Evolutionary conservation across 2,113 vertebrate genomes (phyloP).

Genomic region (Amia ocellicauda): DNA sequence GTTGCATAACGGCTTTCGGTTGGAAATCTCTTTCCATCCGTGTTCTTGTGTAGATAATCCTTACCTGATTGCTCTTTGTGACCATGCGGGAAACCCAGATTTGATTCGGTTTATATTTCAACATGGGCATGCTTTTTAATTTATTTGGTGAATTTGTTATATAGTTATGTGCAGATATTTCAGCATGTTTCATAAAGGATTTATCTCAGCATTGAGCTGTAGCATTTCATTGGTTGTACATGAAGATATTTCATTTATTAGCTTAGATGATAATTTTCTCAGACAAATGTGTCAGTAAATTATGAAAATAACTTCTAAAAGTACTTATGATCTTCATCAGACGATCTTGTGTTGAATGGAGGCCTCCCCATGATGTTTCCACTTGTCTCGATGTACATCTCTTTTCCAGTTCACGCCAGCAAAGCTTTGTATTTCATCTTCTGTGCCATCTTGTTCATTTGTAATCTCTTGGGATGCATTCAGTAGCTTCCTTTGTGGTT

Average conservation of each 20-base stretch:
- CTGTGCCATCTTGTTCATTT: too few relatives aligned
- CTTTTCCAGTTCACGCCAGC: too few relatives aligned
- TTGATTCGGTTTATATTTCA: background rate
- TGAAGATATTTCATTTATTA: background rate
- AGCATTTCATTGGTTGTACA: slow-evolving; percentile 3
- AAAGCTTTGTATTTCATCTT: too few relatives aligned
- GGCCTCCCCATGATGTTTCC: too few relatives aligned
- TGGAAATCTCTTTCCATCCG: slow-evolving; percentile 3
- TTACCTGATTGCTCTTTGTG: background rate
- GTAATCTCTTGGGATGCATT: too few relatives aligned
- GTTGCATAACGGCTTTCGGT: background rate
- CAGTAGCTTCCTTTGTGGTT: too few relatives aligned
- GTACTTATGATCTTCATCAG: too few relatives aligned
- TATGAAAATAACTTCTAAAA: too few relatives aligned
- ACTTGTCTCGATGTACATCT: too few relatives aligned
- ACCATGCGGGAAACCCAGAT: background rate
- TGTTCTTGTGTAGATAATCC: background rate
- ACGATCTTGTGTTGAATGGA: too few relatives aligned
- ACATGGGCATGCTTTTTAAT: background rate
- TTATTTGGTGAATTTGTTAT: background rate
- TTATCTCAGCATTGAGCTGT: background rate
- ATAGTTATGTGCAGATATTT: background rate
- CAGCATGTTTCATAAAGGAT: background rate
- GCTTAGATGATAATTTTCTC: too few relatives aligned
- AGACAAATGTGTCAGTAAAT: too few relatives aligned